Conservation (phyloP, 92 coral and sea anemone genomes). For the Umimayanthus chanpuru region DNA sequence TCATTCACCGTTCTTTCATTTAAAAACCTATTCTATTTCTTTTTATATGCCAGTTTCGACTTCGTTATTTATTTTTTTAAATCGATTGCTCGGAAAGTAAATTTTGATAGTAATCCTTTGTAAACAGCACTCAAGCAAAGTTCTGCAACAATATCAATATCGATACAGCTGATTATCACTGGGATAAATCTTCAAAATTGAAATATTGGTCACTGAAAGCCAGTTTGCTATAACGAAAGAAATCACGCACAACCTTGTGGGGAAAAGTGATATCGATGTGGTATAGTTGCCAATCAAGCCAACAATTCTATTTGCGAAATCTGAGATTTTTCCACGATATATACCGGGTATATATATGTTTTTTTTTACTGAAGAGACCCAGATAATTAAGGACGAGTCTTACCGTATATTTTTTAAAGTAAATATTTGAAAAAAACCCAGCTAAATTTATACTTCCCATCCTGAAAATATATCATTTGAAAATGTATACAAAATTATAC, state of each 20-base stretch:
- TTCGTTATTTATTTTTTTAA: neutral
- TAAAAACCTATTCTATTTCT: too few relatives aligned
- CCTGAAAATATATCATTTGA: too few relatives aligned
- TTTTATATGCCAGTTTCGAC: too few relatives aligned
- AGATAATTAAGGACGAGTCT: too few relatives aligned
- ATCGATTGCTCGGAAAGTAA: neutral
- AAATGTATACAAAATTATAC: too few relatives aligned
- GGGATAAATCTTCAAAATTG: neutral
- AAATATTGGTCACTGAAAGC: neutral
- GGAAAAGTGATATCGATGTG: neutral
- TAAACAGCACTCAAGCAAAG: neutral
- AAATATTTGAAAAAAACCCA: too few relatives aligned
- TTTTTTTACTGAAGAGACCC: too few relatives aligned
- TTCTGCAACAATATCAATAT: neutral
- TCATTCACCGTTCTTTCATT: too few relatives aligned
- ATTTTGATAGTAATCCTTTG: neutral
- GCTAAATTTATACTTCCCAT: too few relatives aligned
- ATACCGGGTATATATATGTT: too few relatives aligned
- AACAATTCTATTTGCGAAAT: neutral
- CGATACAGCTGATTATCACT: neutral
- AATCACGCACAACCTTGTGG: neutral
- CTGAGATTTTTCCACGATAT: too few relatives aligned
- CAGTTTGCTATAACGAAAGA: neutral
- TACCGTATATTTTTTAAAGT: too few relatives aligned
- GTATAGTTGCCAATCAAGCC: neutral